A percentile compares a stretch with the other conserved stretches of the same genome.
Conservation (phyloP, 2,888 invertebrate species). For the Lottia gigantea region DNA sequence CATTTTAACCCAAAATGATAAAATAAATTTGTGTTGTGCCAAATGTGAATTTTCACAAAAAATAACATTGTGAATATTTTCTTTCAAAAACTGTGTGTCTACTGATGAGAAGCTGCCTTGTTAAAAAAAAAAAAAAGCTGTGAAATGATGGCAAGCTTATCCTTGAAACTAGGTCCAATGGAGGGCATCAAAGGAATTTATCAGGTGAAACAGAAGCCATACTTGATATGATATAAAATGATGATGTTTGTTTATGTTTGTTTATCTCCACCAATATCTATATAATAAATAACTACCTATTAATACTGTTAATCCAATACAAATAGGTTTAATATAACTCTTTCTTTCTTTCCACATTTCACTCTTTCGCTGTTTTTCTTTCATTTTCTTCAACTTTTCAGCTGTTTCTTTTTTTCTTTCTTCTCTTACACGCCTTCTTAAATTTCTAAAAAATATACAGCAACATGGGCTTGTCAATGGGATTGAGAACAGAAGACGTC, state of each 20-base stretch:
- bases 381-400: slow-evolving; percentile 59
- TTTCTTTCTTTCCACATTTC: slow-evolving; percentile 50
- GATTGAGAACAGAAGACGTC: too few relatives aligned
- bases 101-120: too few relatives aligned
- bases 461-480: too few relatives aligned
- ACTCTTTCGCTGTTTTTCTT: slow-evolving; percentile 54
- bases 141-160: too few relatives aligned
- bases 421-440: slow-evolving; percentile 54
- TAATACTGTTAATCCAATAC: slow-evolving; percentile 48
- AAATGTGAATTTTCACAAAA: too few relatives aligned
- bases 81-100: too few relatives aligned
- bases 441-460: slow-evolving; percentile 27
- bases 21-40: too few relatives aligned
- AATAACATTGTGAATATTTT: too few relatives aligned
- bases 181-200: neutral
- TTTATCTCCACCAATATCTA: slow-evolving; percentile 39
- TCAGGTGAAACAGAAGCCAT: slow-evolving; percentile 3
- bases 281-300: slow-evolving; percentile 48
- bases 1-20: too few relatives aligned
- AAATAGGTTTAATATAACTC: slow-evolving; percentile 48
- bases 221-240: neutral
- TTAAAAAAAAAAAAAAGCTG: too few relatives aligned
- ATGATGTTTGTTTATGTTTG: neutral
- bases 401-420: slow-evolving; percentile 58
- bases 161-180: too few relatives aligned